Conservation (phyloP, 2,797 vertebrate species). For the Zalophus californianus region DNA sequence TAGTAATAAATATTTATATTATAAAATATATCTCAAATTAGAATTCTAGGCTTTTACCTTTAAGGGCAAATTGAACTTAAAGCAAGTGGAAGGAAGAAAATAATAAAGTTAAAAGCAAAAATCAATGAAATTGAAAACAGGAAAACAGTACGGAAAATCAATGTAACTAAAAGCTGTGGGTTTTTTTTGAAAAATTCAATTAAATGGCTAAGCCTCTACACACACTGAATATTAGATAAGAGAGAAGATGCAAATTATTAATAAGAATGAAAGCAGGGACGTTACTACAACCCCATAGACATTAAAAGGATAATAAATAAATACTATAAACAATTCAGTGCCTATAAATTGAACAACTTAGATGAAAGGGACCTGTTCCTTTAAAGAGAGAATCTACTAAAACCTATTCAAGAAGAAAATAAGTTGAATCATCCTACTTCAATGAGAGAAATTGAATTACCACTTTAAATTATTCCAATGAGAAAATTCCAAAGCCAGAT, state of each 20-base stretch:
- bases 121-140: neutral
- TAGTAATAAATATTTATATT: neutral
- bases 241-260: neutral
- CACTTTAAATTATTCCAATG: neutral
- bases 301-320: neutral
- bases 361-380: neutral
- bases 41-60: neutral
- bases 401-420: neutral
- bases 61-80: neutral
- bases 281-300: neutral
- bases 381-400: neutral
- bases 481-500: neutral
- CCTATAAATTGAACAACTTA: neutral
- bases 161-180: neutral
- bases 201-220: neutral
- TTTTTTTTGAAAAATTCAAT: neutral
- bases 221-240: neutral
- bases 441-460: neutral
- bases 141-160: neutral
- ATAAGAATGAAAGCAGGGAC: neutral
- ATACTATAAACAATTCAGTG: neutral
- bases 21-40: neutral
- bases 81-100: neutral
- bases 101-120: neutral
- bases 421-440: neutral